These are phyloP conservation scores for Volucella bombylans DNA, from an alignment of 2,888 invertebrate genomes.

Conservation along the genomic window DNA sequence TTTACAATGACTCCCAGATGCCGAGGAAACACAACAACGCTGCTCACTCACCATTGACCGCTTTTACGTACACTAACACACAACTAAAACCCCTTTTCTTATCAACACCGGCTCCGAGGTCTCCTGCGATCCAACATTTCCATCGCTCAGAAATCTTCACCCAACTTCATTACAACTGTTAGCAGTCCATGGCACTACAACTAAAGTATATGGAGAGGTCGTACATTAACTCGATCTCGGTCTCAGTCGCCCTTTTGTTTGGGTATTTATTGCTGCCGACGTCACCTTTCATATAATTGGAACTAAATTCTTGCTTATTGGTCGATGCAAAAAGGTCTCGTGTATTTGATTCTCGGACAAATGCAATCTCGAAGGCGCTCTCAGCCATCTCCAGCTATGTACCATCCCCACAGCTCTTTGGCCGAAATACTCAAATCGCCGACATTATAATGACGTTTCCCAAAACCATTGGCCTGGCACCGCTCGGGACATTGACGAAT, in stretches of 20 bases:
- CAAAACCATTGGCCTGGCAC: neutral
- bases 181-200: conserved; percentile 6
- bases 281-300: neutral
- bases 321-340: neutral
- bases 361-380: neutral
- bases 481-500: neutral
- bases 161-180: neutral
- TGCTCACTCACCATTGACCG: no score
- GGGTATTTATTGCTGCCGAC: neutral
- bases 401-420: conserved; percentile 3
- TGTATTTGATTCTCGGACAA: neutral
- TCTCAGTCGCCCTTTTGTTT: neutral
- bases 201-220: conserved; percentile 13
- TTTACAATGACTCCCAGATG: no score
- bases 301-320: no score
- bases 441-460: neutral
- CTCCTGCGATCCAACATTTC: conserved; percentile 8
- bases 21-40: no score
- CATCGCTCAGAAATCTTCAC: neutral
- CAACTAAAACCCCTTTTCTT: conserved; percentile 3
- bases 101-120: neutral
- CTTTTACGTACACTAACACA: conserved; percentile 11
- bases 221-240: no score
- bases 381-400: neutral
- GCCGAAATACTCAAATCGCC: neutral